Conservation (phyloP, 92 coral and sea anemone species). For the Desmophyllum pertusum region DNA sequence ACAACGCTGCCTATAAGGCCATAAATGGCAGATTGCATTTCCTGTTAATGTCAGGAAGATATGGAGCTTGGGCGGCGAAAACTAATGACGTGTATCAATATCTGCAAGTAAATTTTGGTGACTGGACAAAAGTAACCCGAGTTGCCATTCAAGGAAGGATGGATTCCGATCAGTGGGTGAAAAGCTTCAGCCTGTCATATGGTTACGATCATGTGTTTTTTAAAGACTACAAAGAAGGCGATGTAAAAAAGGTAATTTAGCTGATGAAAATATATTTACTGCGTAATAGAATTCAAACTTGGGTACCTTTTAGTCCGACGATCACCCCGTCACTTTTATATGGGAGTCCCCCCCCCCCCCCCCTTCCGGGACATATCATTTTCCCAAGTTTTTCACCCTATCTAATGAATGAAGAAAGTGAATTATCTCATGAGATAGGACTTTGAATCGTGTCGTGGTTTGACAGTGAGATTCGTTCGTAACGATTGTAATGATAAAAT, state of each 20-base stretch:
- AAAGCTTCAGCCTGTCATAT: conserved; percentile 41
- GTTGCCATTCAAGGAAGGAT: conserved; percentile 37
- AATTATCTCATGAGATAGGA: too few relatives aligned
- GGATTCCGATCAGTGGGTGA: conserved; percentile 49
- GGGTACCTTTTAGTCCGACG: too few relatives aligned
- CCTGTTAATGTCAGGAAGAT: conserved; percentile 23
- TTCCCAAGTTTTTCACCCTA: too few relatives aligned
- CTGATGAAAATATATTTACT: not conserved
- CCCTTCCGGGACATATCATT: too few relatives aligned
- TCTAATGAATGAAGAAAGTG: too few relatives aligned
- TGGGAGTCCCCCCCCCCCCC: too few relatives aligned
- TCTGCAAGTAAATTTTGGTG: conserved; percentile 35
- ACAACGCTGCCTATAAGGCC: not conserved
- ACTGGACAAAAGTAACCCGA: conserved; percentile 23
- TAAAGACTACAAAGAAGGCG: conserved; percentile 33
- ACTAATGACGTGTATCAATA: conserved; percentile 15
- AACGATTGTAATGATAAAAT: too few relatives aligned
- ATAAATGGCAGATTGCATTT: conserved; percentile 32
- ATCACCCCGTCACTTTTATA: too few relatives aligned
- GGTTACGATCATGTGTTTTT: conserved; percentile 39
- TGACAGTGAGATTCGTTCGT: too few relatives aligned
- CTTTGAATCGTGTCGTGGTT: too few relatives aligned
- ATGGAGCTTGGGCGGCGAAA: conserved; percentile 28
- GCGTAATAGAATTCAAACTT: too few relatives aligned
- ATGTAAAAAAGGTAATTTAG: not conserved